Evolutionary conservation across 2,113 vertebrate genomes (phyloP).

Genomic region (Oostethus manadensis): DNA sequence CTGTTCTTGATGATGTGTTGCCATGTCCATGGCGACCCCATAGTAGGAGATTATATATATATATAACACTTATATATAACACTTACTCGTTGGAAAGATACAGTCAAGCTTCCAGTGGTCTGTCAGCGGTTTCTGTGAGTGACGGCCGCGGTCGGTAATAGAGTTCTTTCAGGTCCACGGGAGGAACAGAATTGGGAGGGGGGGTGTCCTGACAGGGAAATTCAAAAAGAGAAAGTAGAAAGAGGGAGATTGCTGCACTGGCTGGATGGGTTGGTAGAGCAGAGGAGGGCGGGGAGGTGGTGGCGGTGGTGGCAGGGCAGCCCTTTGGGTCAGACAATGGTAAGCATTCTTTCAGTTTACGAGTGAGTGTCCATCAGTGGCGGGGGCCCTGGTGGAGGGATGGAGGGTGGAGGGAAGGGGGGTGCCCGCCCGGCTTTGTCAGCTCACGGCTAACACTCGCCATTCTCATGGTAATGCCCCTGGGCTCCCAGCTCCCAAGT

Average conservation of each 20-base stretch:
- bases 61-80: slow-evolving; percentile 39
- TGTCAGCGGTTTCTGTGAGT: slow-evolving; percentile 57
- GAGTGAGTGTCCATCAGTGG: slow-evolving; percentile 92
- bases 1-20: neutral
- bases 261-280: slow-evolving; percentile 65
- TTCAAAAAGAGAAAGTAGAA: slow-evolving; percentile 54
- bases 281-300: slow-evolving; percentile 54
- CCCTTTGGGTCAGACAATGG: slow-evolving; percentile 80
- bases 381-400: slow-evolving; percentile 74
- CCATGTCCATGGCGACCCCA: neutral
- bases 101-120: slow-evolving; percentile 55
- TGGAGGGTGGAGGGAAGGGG: slow-evolving; percentile 64
- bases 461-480: slow-evolving; percentile 94
- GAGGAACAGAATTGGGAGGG: slow-evolving; percentile 29
- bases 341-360: slow-evolving; percentile 93
- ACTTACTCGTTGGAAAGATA: slow-evolving; percentile 63
- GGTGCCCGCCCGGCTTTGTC: slow-evolving; percentile 79
- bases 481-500: slow-evolving; percentile 84
- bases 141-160: slow-evolving; percentile 64
- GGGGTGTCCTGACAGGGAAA: slow-evolving; percentile 47
- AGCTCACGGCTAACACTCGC: slow-evolving; percentile 84
- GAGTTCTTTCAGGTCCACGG: slow-evolving; percentile 62
- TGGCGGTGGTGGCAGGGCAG: slow-evolving; percentile 63
- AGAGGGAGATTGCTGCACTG: slow-evolving; percentile 63
- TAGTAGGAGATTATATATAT: slow-evolving; percentile 7